These are phyloP conservation scores for Drosophila pullipes DNA, from an alignment of 2,888 invertebrate genomes.

Conservation along the genomic window DNA sequence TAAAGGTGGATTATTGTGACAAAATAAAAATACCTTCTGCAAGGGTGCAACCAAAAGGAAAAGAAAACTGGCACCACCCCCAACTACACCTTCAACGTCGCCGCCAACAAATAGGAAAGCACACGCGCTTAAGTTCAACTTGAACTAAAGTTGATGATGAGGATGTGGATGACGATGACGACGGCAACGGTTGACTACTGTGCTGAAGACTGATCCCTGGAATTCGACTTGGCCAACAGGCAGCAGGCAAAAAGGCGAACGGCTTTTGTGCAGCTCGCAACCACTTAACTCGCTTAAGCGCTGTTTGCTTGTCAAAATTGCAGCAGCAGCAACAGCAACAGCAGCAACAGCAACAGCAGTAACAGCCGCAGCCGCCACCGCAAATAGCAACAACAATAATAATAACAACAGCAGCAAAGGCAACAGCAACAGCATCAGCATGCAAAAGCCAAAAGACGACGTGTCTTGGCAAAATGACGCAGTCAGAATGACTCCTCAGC, in stretches of 20 bases:
- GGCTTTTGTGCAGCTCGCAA: constrained; percentile 64
- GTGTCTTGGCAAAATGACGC: constrained; percentile 69
- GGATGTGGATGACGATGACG: constrained; percentile 6
- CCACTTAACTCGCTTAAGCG: constrained; percentile 76
- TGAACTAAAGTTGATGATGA: constrained; percentile 36
- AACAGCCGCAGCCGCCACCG: constrained; percentile 16
- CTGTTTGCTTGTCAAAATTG: constrained; percentile 74
- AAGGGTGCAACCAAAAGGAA: constrained; percentile 5
- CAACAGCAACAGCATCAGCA: constrained; percentile 15
- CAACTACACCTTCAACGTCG: background rate
- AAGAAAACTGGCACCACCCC: constrained; percentile 12
- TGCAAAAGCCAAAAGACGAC: constrained; percentile 52
- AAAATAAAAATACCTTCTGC: background rate
- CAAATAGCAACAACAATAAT: constrained; percentile 15
- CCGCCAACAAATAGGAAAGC: constrained; percentile 33
- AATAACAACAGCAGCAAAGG: constrained; percentile 9
- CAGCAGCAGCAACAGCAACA: constrained; percentile 55
- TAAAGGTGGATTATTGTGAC: background rate
- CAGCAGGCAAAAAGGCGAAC: constrained; percentile 40
- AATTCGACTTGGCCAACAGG: constrained; percentile 56
- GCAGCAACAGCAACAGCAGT: constrained; percentile 23
- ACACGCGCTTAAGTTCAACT: constrained; percentile 71
- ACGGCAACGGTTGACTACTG: constrained; percentile 55
- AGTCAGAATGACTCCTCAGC: constrained; percentile 61
- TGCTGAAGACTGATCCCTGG: constrained; percentile 64